Evolutionary conservation across 1,140 invertebrate species (phyloP).

Genomic region (Sarcophaga peregrina): DNA sequence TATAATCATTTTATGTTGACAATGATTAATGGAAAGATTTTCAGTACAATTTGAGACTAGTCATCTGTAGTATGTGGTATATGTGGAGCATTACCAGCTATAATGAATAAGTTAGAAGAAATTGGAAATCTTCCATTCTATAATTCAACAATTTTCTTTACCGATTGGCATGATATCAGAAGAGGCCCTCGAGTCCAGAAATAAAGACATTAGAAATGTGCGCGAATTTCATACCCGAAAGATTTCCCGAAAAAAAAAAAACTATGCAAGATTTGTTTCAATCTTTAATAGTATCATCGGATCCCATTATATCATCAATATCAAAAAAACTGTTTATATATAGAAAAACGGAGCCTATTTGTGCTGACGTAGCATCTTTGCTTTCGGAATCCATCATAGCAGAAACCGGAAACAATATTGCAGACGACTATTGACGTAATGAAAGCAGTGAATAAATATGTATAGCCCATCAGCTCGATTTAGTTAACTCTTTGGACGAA

Average conservation of each 20-base stretch:
- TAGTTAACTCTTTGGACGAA: not conserved
- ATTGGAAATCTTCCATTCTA: not conserved
- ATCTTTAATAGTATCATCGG: no score
- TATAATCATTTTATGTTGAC: slow-evolving; percentile 17
- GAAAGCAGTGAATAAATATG: slow-evolving; percentile 4
- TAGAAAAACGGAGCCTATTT: no score
- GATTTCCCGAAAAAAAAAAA: not conserved
- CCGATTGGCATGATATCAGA: slow-evolving; percentile 5
- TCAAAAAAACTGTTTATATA: no score
- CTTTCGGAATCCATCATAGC: no score
- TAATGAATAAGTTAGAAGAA: slow-evolving; percentile 11
- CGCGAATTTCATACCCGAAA: not conserved
- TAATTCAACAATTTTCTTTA: slow-evolving; percentile 1
- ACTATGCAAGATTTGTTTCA: no score
- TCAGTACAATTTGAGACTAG: slow-evolving; percentile 34
- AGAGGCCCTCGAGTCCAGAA: slow-evolving; percentile 3
- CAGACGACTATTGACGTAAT: not conserved
- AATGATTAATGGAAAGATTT: slow-evolving; percentile 30
- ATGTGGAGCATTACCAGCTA: slow-evolving; percentile 22
- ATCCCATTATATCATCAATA: no score
- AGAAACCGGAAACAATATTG: no score
- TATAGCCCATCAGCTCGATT: not conserved
- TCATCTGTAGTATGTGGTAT: slow-evolving; percentile 26
- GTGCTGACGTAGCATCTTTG: no score
- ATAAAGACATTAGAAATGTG: slow-evolving; percentile 15